Conservation (phyloP, 2,797 vertebrate genomes). For the Neostethus bicornis region DNA sequence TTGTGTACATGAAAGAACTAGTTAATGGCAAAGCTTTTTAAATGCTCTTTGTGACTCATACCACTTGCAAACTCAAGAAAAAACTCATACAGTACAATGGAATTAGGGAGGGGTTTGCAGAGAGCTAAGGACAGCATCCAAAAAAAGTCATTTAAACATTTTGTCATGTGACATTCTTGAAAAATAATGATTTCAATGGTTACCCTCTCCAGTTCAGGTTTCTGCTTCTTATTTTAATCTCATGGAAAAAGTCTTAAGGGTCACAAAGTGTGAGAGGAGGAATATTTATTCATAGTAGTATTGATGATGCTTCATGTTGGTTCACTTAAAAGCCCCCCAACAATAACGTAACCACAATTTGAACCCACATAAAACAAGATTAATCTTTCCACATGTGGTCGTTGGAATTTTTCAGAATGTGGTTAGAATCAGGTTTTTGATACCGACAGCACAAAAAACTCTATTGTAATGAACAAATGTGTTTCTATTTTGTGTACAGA, state of each 20-base stretch:
- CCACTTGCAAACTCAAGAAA: conserved; percentile 63
- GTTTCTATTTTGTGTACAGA: conserved; percentile 18
- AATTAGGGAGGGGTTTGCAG: conserved; percentile 80
- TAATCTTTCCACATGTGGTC: neutral
- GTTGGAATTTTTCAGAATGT: neutral
- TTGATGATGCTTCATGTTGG: conserved; percentile 5
- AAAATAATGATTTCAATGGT: conserved; percentile 10
- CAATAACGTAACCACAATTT: conserved; percentile 33
- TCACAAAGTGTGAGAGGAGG: neutral
- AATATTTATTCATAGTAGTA: neutral
- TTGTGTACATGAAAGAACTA: conserved; percentile 56
- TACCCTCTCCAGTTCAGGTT: neutral
- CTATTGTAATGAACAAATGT: conserved; percentile 4
- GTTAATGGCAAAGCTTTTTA: conserved; percentile 81
- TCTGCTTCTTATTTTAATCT: conserved; percentile 2
- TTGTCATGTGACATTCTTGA: conserved; percentile 34
- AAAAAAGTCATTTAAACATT: conserved; percentile 29
- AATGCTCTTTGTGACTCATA: conserved; percentile 81
- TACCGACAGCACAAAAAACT: conserved; percentile 7
- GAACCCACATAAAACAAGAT: conserved; percentile 4
- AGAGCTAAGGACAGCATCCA: conserved; percentile 50
- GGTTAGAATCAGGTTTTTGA: neutral
- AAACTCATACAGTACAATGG: conserved; percentile 70
- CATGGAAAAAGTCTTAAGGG: neutral
- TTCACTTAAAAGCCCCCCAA: conserved; percentile 36